Conservation (phyloP, 2,113 vertebrate genomes). For the Lipophrys pholis region DNA sequence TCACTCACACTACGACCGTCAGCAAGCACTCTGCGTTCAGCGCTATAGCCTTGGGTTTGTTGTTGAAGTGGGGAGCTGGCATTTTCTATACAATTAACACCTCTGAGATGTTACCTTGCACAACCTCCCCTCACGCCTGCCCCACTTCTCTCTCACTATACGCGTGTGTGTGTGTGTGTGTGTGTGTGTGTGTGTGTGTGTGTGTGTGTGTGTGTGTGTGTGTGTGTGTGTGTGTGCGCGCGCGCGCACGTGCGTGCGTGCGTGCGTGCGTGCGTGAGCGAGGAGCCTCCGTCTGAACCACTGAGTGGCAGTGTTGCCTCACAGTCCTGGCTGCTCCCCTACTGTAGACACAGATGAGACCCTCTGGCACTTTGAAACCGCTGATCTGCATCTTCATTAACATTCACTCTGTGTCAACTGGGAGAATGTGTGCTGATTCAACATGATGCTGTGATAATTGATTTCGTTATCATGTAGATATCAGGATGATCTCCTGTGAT, state of each 20-base stretch:
- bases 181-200: background rate
- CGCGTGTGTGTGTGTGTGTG: background rate
- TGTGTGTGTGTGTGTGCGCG: background rate
- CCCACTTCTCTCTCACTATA: background rate
- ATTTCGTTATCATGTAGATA: slow-evolving; percentile 51
- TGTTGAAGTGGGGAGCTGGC: background rate
- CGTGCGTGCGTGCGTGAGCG: too few relatives aligned
- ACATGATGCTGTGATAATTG: slow-evolving; percentile 59
- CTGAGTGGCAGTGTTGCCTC: slow-evolving; percentile 54
- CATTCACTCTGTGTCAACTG: slow-evolving; percentile 49
- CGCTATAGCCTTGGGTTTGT: background rate
- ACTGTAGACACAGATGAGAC: slow-evolving; percentile 18
- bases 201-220: background rate
- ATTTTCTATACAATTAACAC: slow-evolving; percentile 14
- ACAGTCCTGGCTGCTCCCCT: background rate
- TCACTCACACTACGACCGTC: background rate
- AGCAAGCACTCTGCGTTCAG: background rate
- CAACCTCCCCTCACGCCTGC: slow-evolving; percentile 7
- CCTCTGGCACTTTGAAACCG: slow-evolving; percentile 51
- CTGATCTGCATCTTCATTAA: slow-evolving; percentile 71
- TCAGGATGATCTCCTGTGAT: slow-evolving; percentile 47
- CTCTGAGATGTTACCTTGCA: slow-evolving; percentile 36
- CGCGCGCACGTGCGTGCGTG: too few relatives aligned
- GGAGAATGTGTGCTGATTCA: slow-evolving; percentile 59
- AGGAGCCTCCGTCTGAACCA: slow-evolving; percentile 38